Evolutionary conservation across 2,888 invertebrate genomes (phyloP).

Genomic region (Drosophila barbarae): DNA sequence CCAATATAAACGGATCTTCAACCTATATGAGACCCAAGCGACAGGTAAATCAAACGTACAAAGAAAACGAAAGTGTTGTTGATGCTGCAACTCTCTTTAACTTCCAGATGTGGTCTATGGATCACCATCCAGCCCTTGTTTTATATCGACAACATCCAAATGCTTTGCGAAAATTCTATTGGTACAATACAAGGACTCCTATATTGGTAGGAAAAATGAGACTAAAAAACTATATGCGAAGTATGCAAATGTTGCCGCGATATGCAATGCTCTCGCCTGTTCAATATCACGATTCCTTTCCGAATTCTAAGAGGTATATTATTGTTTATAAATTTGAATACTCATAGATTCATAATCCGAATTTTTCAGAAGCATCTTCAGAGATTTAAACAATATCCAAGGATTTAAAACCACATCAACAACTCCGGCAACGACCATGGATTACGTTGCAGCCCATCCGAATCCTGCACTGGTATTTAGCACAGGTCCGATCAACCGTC

Average conservation of each 20-base stretch:
- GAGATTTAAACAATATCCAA: conserved; percentile 17
- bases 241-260: conserved; percentile 31
- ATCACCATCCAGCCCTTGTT: conserved; percentile 34
- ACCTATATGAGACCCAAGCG: conserved; percentile 36
- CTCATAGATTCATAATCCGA: neutral
- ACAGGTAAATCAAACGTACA: conserved; percentile 11
- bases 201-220: conserved; percentile 45
- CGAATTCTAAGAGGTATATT: conserved; percentile 29
- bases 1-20: conserved; percentile 33
- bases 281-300: conserved; percentile 12
- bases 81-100: neutral
- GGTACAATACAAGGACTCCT: conserved; percentile 48
- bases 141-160: conserved; percentile 48
- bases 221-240: conserved; percentile 31
- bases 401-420: conserved; percentile 16
- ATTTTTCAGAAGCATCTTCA: conserved; percentile 20
- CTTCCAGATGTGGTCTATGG: conserved; percentile 35
- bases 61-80: conserved; percentile 21
- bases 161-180: conserved; percentile 44
- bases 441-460: conserved; percentile 10
- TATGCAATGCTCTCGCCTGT: conserved; percentile 23
- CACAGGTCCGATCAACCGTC: conserved; percentile 3
- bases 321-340: neutral
- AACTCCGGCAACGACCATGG: conserved; percentile 17
- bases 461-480: conserved; percentile 9